Base-by-base conservation (phyloP, 2,113 vertebrate species). In the rat (Rattus norvegicus) region DNA sequence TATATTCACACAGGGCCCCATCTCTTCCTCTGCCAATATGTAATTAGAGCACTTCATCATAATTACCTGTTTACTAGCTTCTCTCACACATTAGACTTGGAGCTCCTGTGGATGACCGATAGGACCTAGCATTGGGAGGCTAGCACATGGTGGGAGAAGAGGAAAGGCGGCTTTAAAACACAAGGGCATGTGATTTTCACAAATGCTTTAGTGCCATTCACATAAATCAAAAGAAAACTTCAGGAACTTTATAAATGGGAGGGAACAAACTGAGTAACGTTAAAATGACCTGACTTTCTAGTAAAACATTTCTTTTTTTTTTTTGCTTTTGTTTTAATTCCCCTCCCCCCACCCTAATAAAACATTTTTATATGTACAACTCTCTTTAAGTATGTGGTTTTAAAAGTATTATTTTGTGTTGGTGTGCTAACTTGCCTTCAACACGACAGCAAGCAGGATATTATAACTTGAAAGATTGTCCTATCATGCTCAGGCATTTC, bases 231-330 rank as follows among this genome's bases (percentile, higher is more conserved):
- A 88, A 90, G 8, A 26, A 70, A 92, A 89, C 69, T 63, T 67
- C 33, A 72, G n/a, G 36, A 4, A 24, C 36, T 17, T 86, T 95
- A 63, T 96, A 93, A 95, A 56, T 81, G 10, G 14, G 26, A 77
- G 67, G 1, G 43, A 3, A 85, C 65, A 49, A 33, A 7, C 2
- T 1, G 69, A 93, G 1, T 84, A 36, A 49, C 81, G 83, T 88
- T 70, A 94, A 94, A 93, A 79, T 88, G 72, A 79, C 43, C 11
- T 17, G 7, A 52, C n/a, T 87, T 96, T 52, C 49, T 80, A 91
- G 79, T 91, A 24, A 93, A 92, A 47, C 2, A 16, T 69, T 87
- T 96, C 43, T 43, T 43, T 43, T 43, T 43, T 43, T 43, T 43
- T 43, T 43, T 43, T 43, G 43, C 43, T 43, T 43, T 43, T 43